Percentiles rank a stretch among this genome's conserved stretches.
Conservation (phyloP, 2,888 invertebrate species). For the Ectemnius continuus region DNA sequence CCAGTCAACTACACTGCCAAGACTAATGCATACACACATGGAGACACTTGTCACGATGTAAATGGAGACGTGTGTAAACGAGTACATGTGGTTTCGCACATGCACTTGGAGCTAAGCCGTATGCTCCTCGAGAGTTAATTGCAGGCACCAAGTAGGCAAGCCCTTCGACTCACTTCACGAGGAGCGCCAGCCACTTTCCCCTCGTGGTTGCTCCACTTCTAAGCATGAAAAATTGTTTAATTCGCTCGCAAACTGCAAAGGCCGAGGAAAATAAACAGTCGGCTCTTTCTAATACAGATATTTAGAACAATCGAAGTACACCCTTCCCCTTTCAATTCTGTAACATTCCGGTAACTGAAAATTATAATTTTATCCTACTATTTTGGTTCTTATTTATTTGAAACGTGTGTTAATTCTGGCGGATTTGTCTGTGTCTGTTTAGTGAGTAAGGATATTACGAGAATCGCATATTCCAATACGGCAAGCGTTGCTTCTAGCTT, state of each 20-base stretch:
- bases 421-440: too few species aligned
- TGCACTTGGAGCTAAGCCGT: slow-evolving; percentile 29
- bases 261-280: slow-evolving; percentile 8
- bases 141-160: slow-evolving; percentile 45
- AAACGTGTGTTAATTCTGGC: too few species aligned
- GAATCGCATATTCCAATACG: too few species aligned
- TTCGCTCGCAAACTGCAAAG: slow-evolving; percentile 16
- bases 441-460: too few species aligned
- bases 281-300: too few species aligned
- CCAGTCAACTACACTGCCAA: too few species aligned
- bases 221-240: slow-evolving; percentile 44
- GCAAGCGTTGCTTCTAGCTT: too few species aligned
- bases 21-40: not conserved
- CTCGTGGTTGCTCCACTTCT: slow-evolving; percentile 26
- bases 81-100: slow-evolving; percentile 9
- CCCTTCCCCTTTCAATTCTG: too few species aligned
- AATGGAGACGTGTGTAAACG: not conserved
- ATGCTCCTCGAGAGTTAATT: slow-evolving; percentile 53
- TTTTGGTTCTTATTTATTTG: too few species aligned
- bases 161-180: slow-evolving; percentile 35
- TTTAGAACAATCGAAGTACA: too few species aligned
- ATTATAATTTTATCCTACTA: too few species aligned
- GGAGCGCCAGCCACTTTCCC: slow-evolving; percentile 20
- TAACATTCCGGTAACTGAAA: too few species aligned
- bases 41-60: not conserved